Evolutionary conservation across 2,113 vertebrate genomes (phyloP), one percentile per base, ranked within the genome.

Genomic region (Macrotus californicus): DNA sequence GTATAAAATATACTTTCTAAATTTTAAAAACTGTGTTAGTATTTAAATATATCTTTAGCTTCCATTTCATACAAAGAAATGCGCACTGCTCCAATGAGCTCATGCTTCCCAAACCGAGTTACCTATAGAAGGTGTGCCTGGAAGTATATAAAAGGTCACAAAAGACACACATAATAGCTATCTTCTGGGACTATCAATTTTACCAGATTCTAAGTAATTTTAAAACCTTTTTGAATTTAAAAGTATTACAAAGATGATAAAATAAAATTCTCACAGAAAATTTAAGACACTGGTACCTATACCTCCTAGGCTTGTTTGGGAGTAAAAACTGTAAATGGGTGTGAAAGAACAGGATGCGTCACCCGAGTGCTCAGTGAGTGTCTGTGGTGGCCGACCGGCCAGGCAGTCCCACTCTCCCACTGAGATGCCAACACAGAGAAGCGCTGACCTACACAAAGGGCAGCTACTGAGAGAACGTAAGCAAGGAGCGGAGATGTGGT

Each of bases 191-290:
- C 22, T 83, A 82, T 12, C 41, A 13, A 79, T 85, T 89, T 86
- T 89, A 82, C 41, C 83, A 69, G 36, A 93, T 64, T 18, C 22
- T 77, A 88, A 86, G 5, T 84, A 80, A 92, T 81, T 80, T 84
- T 16, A 88, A 93, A 79, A 82, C 19, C 8, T 64, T 88, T 86
- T 66, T 81, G 14, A 39, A 70, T 54, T 82, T 81, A 75, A 67
- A 88, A 93, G 31, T 79, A 72, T 66, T 43, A 86, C 13, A 43
- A 56, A 66, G 41, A 21, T 50, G 43, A 67, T 18, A 64, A 64
- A 87, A 73, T 39, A 39, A 90, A 83, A 76, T 72, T 92, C 52
- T 89, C 59, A 52, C n/a, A 52, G 41, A 89, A 90, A 92, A 61
- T 39, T 48, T 73, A 85, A 54, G 36, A 91, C 36, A 75, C 46